Percentiles rank a stretch among this genome's conserved stretches.
Evolutionary conservation across 2,888 invertebrate genomes (phyloP).

Genomic region (Parnassius glacialis): DNA sequence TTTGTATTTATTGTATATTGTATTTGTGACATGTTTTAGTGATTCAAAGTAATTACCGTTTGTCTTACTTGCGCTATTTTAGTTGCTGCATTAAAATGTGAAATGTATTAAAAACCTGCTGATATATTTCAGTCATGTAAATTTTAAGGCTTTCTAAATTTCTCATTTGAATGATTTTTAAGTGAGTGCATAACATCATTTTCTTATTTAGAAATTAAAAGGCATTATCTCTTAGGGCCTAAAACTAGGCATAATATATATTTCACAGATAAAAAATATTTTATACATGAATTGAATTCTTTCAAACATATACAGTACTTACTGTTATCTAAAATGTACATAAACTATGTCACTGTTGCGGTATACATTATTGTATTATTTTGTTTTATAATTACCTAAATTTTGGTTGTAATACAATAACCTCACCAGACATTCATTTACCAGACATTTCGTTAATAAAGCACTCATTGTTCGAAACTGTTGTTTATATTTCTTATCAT

Average conservation of each 20-base stretch:
- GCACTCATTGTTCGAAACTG: slow-evolving; percentile 74
- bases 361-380: slow-evolving; percentile 30
- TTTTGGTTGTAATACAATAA: slow-evolving; percentile 67
- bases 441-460: slow-evolving; percentile 79
- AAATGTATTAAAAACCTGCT: background rate
- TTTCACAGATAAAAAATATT: slow-evolving; percentile 43
- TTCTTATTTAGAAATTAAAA: slow-evolving; percentile 26
- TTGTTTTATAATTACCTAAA: slow-evolving; percentile 40
- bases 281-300: slow-evolving; percentile 35
- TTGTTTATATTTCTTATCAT: slow-evolving; percentile 14
- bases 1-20: slow-evolving; percentile 33
- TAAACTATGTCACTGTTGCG: slow-evolving; percentile 30
- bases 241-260: slow-evolving; percentile 42
- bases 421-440: slow-evolving; percentile 71
- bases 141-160: background rate
- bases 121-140: slow-evolving; percentile 5
- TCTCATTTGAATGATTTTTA: slow-evolving; percentile 23
- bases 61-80: slow-evolving; percentile 13
- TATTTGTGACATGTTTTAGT: slow-evolving; percentile 36
- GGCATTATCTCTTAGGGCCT: slow-evolving; percentile 53
- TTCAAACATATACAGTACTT: slow-evolving; percentile 51
- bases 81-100: slow-evolving; percentile 12
- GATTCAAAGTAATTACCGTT: slow-evolving; percentile 32
- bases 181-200: slow-evolving; percentile 35
- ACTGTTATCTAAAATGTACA: slow-evolving; percentile 42